Base-by-base conservation (phyloP, 2,888 invertebrate species). In the Automeris io region DNA sequence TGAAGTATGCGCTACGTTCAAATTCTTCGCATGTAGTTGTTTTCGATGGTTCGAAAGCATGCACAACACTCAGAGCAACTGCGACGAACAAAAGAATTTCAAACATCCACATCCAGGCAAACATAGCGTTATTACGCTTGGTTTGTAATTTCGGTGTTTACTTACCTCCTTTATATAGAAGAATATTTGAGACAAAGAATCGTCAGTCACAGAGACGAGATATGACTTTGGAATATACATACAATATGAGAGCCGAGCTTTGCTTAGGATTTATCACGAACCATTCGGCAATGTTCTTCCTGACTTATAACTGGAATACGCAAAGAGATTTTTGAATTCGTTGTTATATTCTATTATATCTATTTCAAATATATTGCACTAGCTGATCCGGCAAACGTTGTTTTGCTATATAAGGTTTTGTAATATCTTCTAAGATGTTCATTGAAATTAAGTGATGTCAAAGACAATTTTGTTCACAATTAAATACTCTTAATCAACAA, bases 1-100 rank as follows among this genome's bases (percentile, higher is more conserved):
- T 64, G 44, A 82, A 80, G 21, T 51, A 52, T 18, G 77, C 75
- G 9, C 58, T 67, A 0, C 43, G 58, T 55, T 79, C 80, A 40
- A 81, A 82, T 51, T 75, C 63, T 46, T 81, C 78, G 43, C 79
- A 82, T 44, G 71, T 66, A n/a, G 70, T 78, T 43, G 59, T 43
- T 45, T 60, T 49, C 18, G 51, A 43, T 18, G 35, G 26, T 37
- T 9, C 33, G 12, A n/a, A 26, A 16, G 46, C 45, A 35, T 33
- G 35, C 31, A 36, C 48, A 34, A 36, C 39, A 19, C 37, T 40
- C 31, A 31, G 40, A 40, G 49, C 46, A 50, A 47, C 47, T 36
- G 46, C 46, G 37, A 48, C 42, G 39, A 70, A 54, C 54, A 70
- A 53, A 59, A 70, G 61, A 60, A 73, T 69, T 54, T 51, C 60